Base-by-base conservation (phyloP, 2,113 vertebrate genomes). In the Sakesphorus luctuosus region DNA sequence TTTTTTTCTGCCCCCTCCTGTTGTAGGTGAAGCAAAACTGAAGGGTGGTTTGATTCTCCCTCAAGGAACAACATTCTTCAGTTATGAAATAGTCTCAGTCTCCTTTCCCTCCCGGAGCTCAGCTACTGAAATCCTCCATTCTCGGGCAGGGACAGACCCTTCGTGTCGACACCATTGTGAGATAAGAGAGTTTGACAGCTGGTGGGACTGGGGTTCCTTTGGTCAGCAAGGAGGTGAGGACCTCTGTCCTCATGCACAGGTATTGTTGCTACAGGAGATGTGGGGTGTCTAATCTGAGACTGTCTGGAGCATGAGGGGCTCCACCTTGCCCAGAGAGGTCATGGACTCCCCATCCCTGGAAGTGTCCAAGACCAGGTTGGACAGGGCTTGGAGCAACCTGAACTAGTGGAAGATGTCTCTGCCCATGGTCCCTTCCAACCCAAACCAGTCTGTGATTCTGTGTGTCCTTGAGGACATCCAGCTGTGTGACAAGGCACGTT, bases 61-160 rank as follows among this genome's bases (percentile, higher is more conserved):
- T 95, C 90, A 87, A 97, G 97, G 97, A 97, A 97, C 95, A 96
- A 96, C 97, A 97, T 97, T 97, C 96, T 97, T 97, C 96, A 95
- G 93, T 95, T 97, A 96, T 97, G 97, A 97, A 97, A 97, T 96
- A 90, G 94, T 94, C 87, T 62, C 83, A 69, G 72, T 52, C 90
- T 90, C 67, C 86, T 79, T 84, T 89, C 59, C 66, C 76, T 89
- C 15, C 71, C 91, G 6, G 46, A 90, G 73, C 88, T 56, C 0
- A 1, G 87, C 77, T 88, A 86, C 79, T 0, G 0, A 78, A 53
- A 68, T 11, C 84, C 65, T 71, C 49, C 77, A 69, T 38, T 63
- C 77, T 58, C 66, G 44, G 65, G 83, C 65, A 87, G 25, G 50
- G 90, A 49, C 56, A 68, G 75, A 78, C 65, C 75, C 43, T 50